A percentile compares a stretch with the other conserved stretches of the same genome.
Evolutionary conservation across 2,797 vertebrate species (phyloP).

Genomic region (Catamblyrhynchus diadema): DNA sequence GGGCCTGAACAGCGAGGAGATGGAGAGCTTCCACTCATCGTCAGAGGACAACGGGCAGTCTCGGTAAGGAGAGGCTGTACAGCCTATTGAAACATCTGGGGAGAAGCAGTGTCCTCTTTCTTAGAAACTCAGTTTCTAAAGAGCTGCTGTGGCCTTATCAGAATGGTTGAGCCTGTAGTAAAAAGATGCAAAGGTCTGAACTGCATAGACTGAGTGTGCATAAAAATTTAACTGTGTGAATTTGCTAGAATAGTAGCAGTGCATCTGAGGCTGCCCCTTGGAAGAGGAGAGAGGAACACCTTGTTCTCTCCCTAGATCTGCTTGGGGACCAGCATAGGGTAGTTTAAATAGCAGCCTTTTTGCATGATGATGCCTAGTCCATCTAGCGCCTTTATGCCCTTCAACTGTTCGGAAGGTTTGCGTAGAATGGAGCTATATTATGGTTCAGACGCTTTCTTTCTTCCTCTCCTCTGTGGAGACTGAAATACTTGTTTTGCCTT

Average conservation of each 20-base stretch:
- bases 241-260: neutral
- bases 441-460: neutral
- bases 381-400: neutral
- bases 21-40: conserved; percentile 83
- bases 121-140: neutral
- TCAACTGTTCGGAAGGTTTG: neutral
- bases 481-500: neutral
- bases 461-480: neutral
- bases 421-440: neutral
- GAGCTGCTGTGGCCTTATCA: neutral
- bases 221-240: neutral
- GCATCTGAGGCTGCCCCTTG: neutral
- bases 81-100: neutral
- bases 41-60: conserved; percentile 79
- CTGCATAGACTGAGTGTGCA: neutral
- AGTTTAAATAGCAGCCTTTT: neutral
- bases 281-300: neutral
- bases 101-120: neutral
- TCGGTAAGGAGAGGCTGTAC: conserved; percentile 75
- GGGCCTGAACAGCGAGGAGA: conserved; percentile 91
- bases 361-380: neutral
- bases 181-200: neutral
- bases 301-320: neutral
- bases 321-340: neutral
- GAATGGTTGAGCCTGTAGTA: neutral